These are phyloP conservation scores for Eumeta japonica DNA, from an alignment of 1,140 invertebrate genomes.

Conservation along the genomic window DNA sequence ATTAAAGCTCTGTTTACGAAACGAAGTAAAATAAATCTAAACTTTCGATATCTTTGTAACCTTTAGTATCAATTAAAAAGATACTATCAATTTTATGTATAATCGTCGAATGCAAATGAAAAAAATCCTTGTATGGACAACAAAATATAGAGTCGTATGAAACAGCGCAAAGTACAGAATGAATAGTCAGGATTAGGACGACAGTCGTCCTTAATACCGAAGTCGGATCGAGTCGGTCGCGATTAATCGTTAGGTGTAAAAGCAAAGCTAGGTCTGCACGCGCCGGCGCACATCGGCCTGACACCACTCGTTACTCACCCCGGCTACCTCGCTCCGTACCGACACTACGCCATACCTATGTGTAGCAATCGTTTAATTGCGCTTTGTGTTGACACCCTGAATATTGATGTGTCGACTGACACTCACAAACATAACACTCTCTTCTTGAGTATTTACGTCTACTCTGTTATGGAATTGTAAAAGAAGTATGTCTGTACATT, in stretches of 20 bases:
- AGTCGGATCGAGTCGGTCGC: constrained; percentile 51
- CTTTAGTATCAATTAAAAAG: no score
- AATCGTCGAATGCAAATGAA: no score
- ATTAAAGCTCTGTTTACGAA: no score
- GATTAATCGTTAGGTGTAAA: constrained; percentile 42
- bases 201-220: constrained; percentile 51
- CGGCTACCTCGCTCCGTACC: constrained; percentile 17
- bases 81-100: no score
- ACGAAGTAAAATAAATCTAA: no score
- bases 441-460: background rate
- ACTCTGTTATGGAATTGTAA: no score
- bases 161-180: no score
- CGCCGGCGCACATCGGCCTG: constrained; percentile 60
- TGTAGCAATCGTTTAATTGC: background rate
- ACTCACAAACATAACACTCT: background rate
- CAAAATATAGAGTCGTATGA: no score
- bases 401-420: background rate
- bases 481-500: no score
- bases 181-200: constrained; percentile 47
- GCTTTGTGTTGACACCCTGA: background rate
- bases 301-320: constrained; percentile 56
- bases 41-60: no score
- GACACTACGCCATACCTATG: background rate
- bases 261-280: constrained; percentile 21
- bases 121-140: no score